phyloP scores from a whole-genome alignment of 2,113 vertebrate genomes.

The Oncorhynchus keta region DNA sequence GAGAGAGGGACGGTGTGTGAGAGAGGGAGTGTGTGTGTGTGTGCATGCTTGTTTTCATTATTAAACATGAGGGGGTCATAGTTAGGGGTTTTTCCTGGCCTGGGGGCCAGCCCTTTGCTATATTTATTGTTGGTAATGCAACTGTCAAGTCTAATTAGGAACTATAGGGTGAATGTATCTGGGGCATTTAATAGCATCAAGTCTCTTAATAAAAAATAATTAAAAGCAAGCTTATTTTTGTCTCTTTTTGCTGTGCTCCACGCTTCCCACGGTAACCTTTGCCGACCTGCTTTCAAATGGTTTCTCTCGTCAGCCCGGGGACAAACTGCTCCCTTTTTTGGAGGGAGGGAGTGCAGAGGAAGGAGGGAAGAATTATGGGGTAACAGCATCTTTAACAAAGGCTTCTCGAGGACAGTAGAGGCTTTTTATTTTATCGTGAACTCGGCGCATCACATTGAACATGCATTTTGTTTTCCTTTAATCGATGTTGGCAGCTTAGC shows the following conservation, averaged over 20 bases:
- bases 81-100: conserved; percentile 71
- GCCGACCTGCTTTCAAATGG: conserved; percentile 60
- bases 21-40: conserved; percentile 24
- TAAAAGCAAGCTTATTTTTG: conserved; percentile 72
- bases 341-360: conserved; percentile 26
- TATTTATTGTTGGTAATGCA: conserved; percentile 78
- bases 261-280: conserved; percentile 66
- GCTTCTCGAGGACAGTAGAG: not conserved
- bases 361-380: conserved; percentile 28
- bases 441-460: not conserved
- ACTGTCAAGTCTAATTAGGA: conserved; percentile 78
- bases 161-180: conserved; percentile 75
- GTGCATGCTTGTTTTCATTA: conserved; percentile 71
- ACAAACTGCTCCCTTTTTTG: conserved; percentile 42
- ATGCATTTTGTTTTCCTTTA: not conserved
- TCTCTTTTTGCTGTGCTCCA: conserved; percentile 64
- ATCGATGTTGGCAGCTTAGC: not conserved
- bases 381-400: conserved; percentile 41
- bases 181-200: conserved; percentile 77
- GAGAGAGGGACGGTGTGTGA: not conserved
- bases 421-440: not conserved
- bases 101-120: conserved; percentile 71
- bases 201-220: conserved; percentile 76
- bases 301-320: conserved; percentile 49
- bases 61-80: conserved; percentile 76